These are phyloP conservation scores for Volucella zonaria DNA, from an alignment of 2,888 invertebrate species.

Conservation along the genomic window DNA sequence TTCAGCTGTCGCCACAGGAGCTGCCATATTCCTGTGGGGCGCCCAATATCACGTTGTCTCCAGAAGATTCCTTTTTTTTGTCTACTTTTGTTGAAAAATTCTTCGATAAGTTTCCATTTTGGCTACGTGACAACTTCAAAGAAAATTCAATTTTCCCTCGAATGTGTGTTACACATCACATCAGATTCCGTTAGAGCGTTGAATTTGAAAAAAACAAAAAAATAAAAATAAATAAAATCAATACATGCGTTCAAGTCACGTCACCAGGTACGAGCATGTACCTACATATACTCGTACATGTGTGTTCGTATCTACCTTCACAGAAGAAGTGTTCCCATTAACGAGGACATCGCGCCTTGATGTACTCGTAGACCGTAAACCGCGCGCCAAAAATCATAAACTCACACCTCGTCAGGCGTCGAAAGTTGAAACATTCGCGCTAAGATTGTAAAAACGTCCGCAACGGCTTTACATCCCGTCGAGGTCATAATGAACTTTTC, in stretches of 20 bases:
- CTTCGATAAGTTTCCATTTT: conserved; percentile 61
- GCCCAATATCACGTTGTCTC: conserved; percentile 23
- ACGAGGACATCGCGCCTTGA: conserved; percentile 12
- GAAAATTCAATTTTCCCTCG: conserved; percentile 57
- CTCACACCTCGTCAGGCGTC: conserved; percentile 23
- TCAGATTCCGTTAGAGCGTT: conserved; percentile 9
- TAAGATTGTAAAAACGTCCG: conserved; percentile 23
- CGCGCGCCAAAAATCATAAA: conserved; percentile 41
- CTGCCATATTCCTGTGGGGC: conserved; percentile 21
- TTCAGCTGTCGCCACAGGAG: not conserved
- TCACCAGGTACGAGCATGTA: conserved; percentile 19
- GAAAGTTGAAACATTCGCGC: not conserved
- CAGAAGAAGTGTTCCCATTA: conserved; percentile 5
- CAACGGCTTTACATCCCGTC: conserved; percentile 6
- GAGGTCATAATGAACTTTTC: conserved; percentile 70
- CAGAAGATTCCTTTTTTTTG: not conserved
- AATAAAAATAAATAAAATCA: conserved; percentile 21
- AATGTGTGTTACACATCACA: conserved; percentile 31
- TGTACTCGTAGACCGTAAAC: conserved; percentile 8
- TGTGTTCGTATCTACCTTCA: not conserved
- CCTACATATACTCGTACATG: too few relatives aligned
- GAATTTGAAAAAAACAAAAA: not conserved
- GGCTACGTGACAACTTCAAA: conserved; percentile 64
- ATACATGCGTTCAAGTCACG: conserved; percentile 31
- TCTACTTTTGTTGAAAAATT: conserved; percentile 10